Base-by-base conservation (phyloP, 2,888 invertebrate genomes). In the Pammene fasciana region DNA sequence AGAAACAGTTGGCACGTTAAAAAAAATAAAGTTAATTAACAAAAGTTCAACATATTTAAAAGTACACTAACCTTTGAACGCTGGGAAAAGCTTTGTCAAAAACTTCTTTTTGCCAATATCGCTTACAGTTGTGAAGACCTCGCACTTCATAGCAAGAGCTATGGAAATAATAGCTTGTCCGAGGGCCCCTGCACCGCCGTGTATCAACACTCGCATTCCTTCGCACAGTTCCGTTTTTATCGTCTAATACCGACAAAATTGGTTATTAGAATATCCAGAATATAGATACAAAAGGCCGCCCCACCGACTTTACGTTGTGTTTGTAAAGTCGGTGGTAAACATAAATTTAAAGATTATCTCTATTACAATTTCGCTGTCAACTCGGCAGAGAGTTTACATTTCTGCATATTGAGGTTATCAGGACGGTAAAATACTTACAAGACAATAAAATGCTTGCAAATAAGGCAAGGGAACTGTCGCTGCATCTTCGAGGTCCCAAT, bases 381-480 rank as follows among this genome's bases (percentile, higher is more conserved):
- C 1, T 26, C 4, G 26, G 26, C 4, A 26, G 2, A 4, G 26
- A 26, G 26, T 4, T 26, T 14, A n/a, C 13, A 0, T 45, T 13
- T 45, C 5, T n/a, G n/a, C 13, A 14, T 46, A 18, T 16, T 18
- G 16, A 6, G 4, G 26, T 55, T 1, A 16, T 16, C 38, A 43
- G n/a, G 46, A 54, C 11, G 8, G 52, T 55, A 75, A 72, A 75
- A 65, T 38, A 60, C 67, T 67, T 13, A 67, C 67, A 9, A 67
- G 50, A n/a, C 67, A 67, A 52, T 67, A 67, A 45, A 67, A 67
- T 13, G 67, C 67, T 52, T 67, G 59, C 8, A 67, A 41, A 87
- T 95, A 96, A 0, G 96, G 95, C 46, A 96, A 93, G 0, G 97
- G 96, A 0, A 96, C 94, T 0, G 96, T 95, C 0, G 96, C 95